A percentile compares a stretch with the other conserved stretches of the same genome.
phyloP scores from a whole-genome alignment of 2,113 vertebrate genomes.

The Misgurnus mizolepis region DNA sequence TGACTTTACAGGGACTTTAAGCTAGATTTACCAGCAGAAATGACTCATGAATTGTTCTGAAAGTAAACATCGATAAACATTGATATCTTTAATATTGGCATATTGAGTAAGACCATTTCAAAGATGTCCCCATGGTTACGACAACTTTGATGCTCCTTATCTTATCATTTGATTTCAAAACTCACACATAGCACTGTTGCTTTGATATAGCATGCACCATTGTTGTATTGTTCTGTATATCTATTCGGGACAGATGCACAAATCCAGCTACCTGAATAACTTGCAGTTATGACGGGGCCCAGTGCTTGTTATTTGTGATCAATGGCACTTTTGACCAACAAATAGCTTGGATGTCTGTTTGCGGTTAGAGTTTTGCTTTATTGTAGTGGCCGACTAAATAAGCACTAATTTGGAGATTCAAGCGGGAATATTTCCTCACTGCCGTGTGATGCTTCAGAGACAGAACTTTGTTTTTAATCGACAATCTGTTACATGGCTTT shows the following conservation, averaged over 20 bases:
- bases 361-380: not conserved
- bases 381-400: not conserved
- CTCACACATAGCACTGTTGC: not conserved
- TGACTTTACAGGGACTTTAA: too few relatives aligned
- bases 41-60: too few relatives aligned
- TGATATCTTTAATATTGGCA: too few relatives aligned
- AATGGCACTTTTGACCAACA: conserved; percentile 30
- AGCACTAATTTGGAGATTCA: not conserved
- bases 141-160: too few relatives aligned
- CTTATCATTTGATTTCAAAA: too few relatives aligned
- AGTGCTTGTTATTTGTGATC: conserved; percentile 4
- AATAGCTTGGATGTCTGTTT: not conserved
- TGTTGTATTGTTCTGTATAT: not conserved
- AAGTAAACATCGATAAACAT: too few relatives aligned
- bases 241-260: conserved; percentile 20
- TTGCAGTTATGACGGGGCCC: not conserved
- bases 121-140: too few relatives aligned
- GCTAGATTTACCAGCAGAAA: too few relatives aligned
- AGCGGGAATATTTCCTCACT: not conserved
- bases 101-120: too few relatives aligned
- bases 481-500: conserved; percentile 21
- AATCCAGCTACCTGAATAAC: conserved; percentile 11
- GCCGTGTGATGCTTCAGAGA: not conserved
- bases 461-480: conserved; percentile 12
- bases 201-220: conserved; percentile 19